Evolutionary conservation across 2,113 vertebrate genomes (phyloP), one percentile per base, ranked within the genome.

Genomic region (Oenanthe oenanthe): DNA sequence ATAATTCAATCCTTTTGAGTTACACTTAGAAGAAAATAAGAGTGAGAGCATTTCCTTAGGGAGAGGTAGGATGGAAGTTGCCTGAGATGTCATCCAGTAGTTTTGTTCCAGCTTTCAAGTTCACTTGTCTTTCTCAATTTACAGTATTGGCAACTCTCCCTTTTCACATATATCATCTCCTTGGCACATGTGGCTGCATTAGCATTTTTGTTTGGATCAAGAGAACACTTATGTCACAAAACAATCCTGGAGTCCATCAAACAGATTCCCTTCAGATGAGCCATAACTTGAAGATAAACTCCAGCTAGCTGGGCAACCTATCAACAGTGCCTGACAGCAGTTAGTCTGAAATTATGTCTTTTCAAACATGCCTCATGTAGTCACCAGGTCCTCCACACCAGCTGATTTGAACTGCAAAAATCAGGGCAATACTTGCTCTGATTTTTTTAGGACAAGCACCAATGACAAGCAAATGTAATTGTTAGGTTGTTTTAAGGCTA

Each of bases 181-280:
- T 82, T 62, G 7, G 11, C 32, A 8, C 0, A 0, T 58, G 21
- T 19, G 21, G 61, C 53, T 72, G 7, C 12, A 62, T 47, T 70
- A 57, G 36, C 26, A 20, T 71, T 77, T 45, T 78, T 22, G 4
- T 85, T 74, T 62, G 45, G 6, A 92, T 36, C 20, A 47, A 38
- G 29, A n/a, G 15, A 51, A 11, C 1, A 0, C 10, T 32, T 36
- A 9, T 58, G 60, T 58, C 19, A 25, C 22, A 42, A 67, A 79
- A 48, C 14, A 58, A 2, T 21, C 18, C 28, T 50, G 28, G 12
- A 75, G 4, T 20, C 34, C 29, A 47, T 25, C 12, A 9, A 81
- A 43, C 15, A 61, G 17, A n/a, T 70, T 36, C 13, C 25, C 68
- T 92, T 85, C 48, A 51, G 65, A 66, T 17, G 20, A 78, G 24